Evolutionary conservation across 2,113 vertebrate genomes (phyloP), one percentile per base, ranked within the genome.

Genomic region (Dipodomys stephensi): DNA sequence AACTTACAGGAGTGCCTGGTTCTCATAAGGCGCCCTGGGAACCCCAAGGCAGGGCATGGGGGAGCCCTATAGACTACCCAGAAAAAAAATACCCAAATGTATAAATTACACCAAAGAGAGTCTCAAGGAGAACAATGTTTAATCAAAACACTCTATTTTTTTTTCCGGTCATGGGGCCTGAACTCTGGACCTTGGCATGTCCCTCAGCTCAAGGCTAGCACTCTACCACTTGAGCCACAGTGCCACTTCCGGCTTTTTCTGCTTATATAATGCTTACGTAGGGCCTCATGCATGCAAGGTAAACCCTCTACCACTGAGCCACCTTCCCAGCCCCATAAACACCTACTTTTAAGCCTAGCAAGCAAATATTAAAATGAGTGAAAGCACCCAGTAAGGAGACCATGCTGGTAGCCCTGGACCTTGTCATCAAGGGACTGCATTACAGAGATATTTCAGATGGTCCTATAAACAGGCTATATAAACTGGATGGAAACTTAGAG

Each of bases 91-190:
- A 39, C 39, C 39, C 39, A 88, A 85, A 96, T 77, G 20, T 23
- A 64, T 86, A 81, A 91, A 95, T 87, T 96, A 95, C 46, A 87
- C 88, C 88, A 76, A 88, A 87, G 67, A 94, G 71, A 69, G 82
- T 92, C 83, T 86, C 92, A 79, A 86, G 60, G 84, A 95, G 84
- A 60, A 27, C 18, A 6, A 53, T 89, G 65, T 57, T 95, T 97
- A 95, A 93, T 60, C 49, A 46, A 92, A 87, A 89, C 94, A 39
- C 39, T 39, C 39, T 39, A 39, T 39, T 39, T 39, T 39, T 39
- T 39, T 39, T 39, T 39, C 39, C 39, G 5, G 39, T 39, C 39
- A 6, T 39, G 39, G 39, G 39, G 39, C 39, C 39, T 39, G 39
- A 39, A 39, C 39, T 39, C 39, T 39, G 39, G 39, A 6, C 39